Evolutionary conservation across 2,113 vertebrate species (phyloP), one percentile per base, ranked within the genome.

Genomic region (Gorilla gorilla): DNA sequence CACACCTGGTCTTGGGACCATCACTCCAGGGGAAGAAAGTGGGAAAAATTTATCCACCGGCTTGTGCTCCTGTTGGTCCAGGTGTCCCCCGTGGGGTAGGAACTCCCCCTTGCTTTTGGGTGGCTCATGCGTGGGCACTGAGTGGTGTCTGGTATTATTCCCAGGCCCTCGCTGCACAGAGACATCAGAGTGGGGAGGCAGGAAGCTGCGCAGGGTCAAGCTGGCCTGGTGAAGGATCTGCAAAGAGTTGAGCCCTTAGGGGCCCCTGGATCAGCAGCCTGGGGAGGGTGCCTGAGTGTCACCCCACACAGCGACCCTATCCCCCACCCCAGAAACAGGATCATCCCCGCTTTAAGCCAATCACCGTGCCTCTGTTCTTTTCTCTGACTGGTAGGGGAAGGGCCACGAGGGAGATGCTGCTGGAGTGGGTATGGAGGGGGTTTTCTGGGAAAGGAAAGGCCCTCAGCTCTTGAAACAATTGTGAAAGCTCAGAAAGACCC

Each of bases 281-380:
- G 5, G 30, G 50, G 48, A 6, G 43, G 72, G 18, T 6, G 4
- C 27, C 64, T 3, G 66, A 4, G 68, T 4, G 11, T 16, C 0
- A 7, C 5, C 75, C 27, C 18, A 3, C 2, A 1, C 5, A 0
- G 17, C 0, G 10, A 8, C 25, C 45, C 12, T 0, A 0, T 12
- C 1, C 17, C 18, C 2, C 0, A 9, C 22, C 2, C 45, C 20
- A 5, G 40, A 0, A 0, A 83, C 66, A n/a, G 35, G 0, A 76
- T 43, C 5, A 10, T 35, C 35, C 30, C 27, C 10, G 2, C 48
- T 2, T 30, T 4, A 14, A 25, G 27, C 40, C 43, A 11, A 2
- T 35, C 12, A 2, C 4, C 3, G n/a, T 2, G 8, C 9, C 3
- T 35, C 38, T 45, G 38, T 35, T 35, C 16, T 17, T 61, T 35